These are phyloP conservation scores for Lophotriccus pileatus DNA, from an alignment of 2,797 vertebrate species.

Conservation along the genomic window DNA sequence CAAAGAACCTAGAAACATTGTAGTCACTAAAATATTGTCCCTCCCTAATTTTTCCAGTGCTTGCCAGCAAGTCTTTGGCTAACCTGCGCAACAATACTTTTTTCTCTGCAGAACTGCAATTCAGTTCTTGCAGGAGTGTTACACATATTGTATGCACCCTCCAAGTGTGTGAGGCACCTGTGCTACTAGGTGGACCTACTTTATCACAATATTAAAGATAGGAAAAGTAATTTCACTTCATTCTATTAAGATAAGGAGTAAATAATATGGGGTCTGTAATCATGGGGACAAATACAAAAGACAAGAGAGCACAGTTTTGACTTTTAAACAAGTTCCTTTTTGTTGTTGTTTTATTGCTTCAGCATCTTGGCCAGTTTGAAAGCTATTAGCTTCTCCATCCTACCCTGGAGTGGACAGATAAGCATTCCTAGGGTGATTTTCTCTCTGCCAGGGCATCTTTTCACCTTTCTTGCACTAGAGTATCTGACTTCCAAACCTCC, in stretches of 20 bases:
- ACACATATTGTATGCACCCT: accelerated
- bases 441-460: background rate
- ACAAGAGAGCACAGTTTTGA: background rate
- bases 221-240: background rate
- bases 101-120: background rate
- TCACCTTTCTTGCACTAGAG: background rate
- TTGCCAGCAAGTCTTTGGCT: background rate
- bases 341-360: background rate
- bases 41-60: background rate
- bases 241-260: background rate
- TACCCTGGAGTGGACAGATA: background rate
- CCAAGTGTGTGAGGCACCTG: background rate
- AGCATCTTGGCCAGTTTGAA: background rate
- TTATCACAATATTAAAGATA: background rate
- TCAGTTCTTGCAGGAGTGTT: background rate
- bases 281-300: background rate
- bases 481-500: background rate
- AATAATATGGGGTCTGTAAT: background rate
- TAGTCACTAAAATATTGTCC: background rate
- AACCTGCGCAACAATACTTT: background rate
- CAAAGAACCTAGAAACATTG: background rate
- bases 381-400: background rate
- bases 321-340: background rate
- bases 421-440: background rate
- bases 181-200: background rate